Conservation (phyloP, 2,113 vertebrate species). For the Macrotus californicus region DNA sequence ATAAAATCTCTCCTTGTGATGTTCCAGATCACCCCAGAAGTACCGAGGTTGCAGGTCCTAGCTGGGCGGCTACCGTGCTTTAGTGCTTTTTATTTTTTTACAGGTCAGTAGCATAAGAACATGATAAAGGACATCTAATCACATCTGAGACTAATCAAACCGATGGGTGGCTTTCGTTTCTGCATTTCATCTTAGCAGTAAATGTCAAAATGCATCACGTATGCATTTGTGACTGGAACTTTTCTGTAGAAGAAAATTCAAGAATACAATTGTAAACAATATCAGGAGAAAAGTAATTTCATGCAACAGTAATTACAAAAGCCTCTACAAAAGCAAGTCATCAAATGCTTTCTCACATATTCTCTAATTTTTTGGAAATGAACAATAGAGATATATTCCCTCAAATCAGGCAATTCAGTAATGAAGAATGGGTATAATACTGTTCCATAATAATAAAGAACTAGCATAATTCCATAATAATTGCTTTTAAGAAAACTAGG, state of each 20-base stretch:
- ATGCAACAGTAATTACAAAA: conserved; percentile 35
- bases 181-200: conserved; percentile 45
- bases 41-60: background rate
- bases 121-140: conserved; percentile 43
- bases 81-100: conserved; percentile 21
- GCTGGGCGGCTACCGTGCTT: background rate
- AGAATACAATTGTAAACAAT: conserved; percentile 54
- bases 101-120: conserved; percentile 40
- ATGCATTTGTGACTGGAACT: conserved; percentile 62
- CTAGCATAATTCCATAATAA: background rate
- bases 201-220: conserved; percentile 50
- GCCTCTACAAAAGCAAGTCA: conserved; percentile 22
- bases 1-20: conserved; percentile 8
- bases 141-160: conserved; percentile 25
- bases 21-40: conserved; percentile 9
- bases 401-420: background rate
- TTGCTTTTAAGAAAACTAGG: conserved; percentile 24
- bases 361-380: conserved; percentile 32
- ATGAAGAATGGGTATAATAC: background rate
- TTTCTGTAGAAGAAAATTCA: conserved; percentile 65
- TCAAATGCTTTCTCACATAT: conserved; percentile 7
- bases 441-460: background rate
- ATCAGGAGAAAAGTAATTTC: conserved; percentile 47
- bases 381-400: background rate
- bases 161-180: conserved; percentile 25